Conservation (phyloP, 2,888 invertebrate species). For the Meloe dianella region DNA sequence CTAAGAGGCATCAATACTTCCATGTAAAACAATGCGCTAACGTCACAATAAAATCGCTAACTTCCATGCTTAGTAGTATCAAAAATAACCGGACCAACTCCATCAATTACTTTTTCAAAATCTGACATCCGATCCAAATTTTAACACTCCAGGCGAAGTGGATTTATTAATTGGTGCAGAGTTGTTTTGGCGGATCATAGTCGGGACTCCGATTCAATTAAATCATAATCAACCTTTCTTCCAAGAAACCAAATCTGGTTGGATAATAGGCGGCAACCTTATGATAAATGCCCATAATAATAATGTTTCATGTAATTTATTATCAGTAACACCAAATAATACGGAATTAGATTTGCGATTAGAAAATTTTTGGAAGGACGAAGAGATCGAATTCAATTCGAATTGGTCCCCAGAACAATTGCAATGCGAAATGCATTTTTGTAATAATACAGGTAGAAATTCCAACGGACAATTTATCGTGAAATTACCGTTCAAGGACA, state of each 20-base stretch:
- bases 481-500: neutral
- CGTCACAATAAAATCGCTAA: slow-evolving; percentile 18
- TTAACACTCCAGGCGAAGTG: slow-evolving; percentile 18
- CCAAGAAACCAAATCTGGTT: slow-evolving; percentile 32
- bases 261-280: slow-evolving; percentile 29
- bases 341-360: slow-evolving; percentile 19
- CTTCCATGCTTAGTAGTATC: slow-evolving; percentile 22
- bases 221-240: slow-evolving; percentile 18
- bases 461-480: neutral
- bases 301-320: neutral
- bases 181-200: slow-evolving; percentile 28
- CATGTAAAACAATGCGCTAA: slow-evolving; percentile 13
- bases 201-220: slow-evolving; percentile 25
- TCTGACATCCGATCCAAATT: slow-evolving; percentile 22
- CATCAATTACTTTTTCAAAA: slow-evolving; percentile 8
- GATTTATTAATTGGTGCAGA: slow-evolving; percentile 27
- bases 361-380: slow-evolving; percentile 27
- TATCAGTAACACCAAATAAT: neutral
- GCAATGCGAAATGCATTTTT: neutral
- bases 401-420: neutral
- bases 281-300: slow-evolving; percentile 6
- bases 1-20: slow-evolving; percentile 6
- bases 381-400: neutral
- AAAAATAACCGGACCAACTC: slow-evolving; percentile 21
- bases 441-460: neutral